Conservation (phyloP, 1,140 invertebrate species). For the Bombyx mandarina region DNA sequence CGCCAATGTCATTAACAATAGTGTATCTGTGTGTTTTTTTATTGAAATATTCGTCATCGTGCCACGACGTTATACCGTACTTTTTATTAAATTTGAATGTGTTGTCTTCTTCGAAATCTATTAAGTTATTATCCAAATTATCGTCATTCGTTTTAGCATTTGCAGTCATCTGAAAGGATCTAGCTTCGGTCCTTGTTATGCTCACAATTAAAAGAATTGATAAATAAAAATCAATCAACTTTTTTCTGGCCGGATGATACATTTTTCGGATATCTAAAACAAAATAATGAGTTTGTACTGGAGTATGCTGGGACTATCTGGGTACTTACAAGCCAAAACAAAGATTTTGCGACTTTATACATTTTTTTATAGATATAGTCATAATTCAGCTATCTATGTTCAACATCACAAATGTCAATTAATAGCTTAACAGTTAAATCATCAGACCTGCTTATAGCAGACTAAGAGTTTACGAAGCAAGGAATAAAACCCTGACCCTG, state of each 20-base stretch:
- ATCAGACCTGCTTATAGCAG: too few relatives aligned
- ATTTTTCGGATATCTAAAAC: slow-evolving; percentile 33
- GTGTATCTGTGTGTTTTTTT: slow-evolving; percentile 52
- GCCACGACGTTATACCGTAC: slow-evolving; percentile 31
- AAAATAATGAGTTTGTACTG: not conserved
- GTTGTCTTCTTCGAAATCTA: slow-evolving; percentile 42
- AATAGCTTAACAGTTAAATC: too few relatives aligned
- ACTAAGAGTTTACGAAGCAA: too few relatives aligned
- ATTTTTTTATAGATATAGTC: too few relatives aligned
- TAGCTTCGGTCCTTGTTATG: slow-evolving; percentile 17
- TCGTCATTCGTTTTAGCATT: slow-evolving; percentile 37
- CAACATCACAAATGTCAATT: too few relatives aligned
- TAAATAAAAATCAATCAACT: slow-evolving; percentile 20
- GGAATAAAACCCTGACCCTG: too few relatives aligned
- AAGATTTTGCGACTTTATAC: too few relatives aligned
- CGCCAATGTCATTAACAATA: slow-evolving; percentile 31
- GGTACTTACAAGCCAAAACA: too few relatives aligned
- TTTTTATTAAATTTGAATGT: slow-evolving; percentile 23
- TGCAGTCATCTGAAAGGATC: slow-evolving; percentile 31
- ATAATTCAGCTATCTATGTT: too few relatives aligned
- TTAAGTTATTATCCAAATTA: slow-evolving; percentile 48
- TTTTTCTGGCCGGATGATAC: slow-evolving; percentile 46
- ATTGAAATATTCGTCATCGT: slow-evolving; percentile 28
- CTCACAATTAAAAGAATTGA: not conserved
- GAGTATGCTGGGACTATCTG: not conserved